Conservation (phyloP, 2,888 invertebrate genomes). For the Cryptosula pallasiana region DNA sequence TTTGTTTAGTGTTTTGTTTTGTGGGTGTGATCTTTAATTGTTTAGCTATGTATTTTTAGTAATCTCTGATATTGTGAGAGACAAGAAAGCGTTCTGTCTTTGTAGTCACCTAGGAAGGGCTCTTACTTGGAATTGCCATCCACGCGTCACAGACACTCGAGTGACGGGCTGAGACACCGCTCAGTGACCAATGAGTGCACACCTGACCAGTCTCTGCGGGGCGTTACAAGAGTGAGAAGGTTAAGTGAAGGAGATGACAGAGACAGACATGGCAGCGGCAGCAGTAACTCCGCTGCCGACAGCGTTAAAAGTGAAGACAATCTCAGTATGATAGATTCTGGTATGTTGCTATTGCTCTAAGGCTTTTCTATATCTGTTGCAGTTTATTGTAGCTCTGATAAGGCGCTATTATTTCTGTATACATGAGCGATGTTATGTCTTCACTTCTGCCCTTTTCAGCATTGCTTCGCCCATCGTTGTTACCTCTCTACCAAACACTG, state of each 20-base stretch:
- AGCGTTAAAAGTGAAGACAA: conserved; percentile 11
- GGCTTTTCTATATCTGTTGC: no score
- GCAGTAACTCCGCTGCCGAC: not conserved
- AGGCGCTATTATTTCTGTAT: no score
- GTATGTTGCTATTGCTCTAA: not conserved
- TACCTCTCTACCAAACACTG: no score
- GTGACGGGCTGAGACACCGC: not conserved
- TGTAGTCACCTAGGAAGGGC: not conserved
- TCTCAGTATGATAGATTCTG: not conserved
- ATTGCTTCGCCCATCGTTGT: no score
- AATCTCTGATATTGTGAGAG: no score
- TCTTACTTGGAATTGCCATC: not conserved
- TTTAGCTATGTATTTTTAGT: no score
- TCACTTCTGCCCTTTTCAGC: no score
- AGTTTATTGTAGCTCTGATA: no score
- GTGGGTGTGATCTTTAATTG: no score
- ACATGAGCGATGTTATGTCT: no score
- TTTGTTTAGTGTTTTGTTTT: no score
- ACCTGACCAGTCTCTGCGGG: not conserved
- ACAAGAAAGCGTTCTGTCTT: no score
- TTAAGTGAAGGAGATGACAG: conserved; percentile 17
- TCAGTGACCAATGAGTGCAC: not conserved
- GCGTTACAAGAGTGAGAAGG: not conserved
- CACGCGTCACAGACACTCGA: not conserved
- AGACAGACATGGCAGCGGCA: conserved; percentile 12